Evolutionary conservation across 2,888 invertebrate species (phyloP).

Genomic region (Epistrophella euchroma): DNA sequence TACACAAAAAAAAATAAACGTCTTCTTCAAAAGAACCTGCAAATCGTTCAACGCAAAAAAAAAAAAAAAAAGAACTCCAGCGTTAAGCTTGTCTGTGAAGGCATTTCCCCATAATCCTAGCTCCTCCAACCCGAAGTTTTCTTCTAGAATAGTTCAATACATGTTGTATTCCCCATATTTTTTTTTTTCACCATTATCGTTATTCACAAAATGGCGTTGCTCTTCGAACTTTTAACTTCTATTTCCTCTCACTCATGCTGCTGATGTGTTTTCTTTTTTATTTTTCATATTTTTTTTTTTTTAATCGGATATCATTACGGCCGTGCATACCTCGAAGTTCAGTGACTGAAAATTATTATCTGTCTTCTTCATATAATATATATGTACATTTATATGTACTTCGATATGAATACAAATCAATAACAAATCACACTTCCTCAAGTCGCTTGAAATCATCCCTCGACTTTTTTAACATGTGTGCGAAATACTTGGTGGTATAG

Average conservation of each 20-base stretch:
- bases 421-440: conserved; percentile 62
- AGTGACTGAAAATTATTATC: conserved; percentile 67
- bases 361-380: conserved; percentile 24
- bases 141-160: conserved; percentile 29
- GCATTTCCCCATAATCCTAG: background rate
- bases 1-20: background rate
- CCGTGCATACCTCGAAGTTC: conserved; percentile 55
- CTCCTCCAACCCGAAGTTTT: background rate
- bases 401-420: conserved; percentile 51
- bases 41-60: conserved; percentile 16
- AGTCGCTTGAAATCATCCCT: conserved; percentile 41
- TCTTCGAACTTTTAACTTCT: conserved; percentile 34
- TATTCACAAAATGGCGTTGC: conserved; percentile 49
- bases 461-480: conserved; percentile 19
- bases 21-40: background rate
- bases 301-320: conserved; percentile 42
- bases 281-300: background rate
- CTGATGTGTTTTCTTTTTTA: background rate
- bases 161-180: background rate
- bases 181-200: background rate
- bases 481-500: too few relatives aligned
- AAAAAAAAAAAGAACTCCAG: conserved; percentile 17
- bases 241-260: conserved; percentile 32
- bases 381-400: background rate
- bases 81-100: conserved; percentile 11